These are phyloP conservation scores for Neocrepidodera transversa DNA, from an alignment of 2,888 invertebrate species.

Conservation along the genomic window DNA sequence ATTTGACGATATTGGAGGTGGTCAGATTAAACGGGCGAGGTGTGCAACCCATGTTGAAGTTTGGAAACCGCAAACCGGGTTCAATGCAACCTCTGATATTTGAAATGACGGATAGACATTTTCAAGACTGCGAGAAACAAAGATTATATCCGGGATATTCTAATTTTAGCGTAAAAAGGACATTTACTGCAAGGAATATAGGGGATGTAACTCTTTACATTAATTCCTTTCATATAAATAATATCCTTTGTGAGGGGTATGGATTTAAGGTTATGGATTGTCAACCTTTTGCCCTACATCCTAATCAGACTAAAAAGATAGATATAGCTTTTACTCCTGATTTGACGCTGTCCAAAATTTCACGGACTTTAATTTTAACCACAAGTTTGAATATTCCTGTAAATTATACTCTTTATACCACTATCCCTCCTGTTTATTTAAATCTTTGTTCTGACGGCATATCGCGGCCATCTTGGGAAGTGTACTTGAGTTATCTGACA, in stretches of 20 bases:
- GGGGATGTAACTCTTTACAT: slow-evolving; percentile 87
- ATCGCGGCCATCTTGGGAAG: slow-evolving; percentile 80
- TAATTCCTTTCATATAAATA: slow-evolving; percentile 71
- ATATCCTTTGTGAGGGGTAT: slow-evolving; percentile 75
- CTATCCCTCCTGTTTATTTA: slow-evolving; percentile 68
- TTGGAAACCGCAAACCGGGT: slow-evolving; percentile 87
- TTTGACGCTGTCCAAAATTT: slow-evolving; percentile 79
- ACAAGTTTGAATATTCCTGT: slow-evolving; percentile 69
- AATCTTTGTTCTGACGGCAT: slow-evolving; percentile 73
- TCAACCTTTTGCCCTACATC: slow-evolving; percentile 71
- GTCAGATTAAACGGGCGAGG: slow-evolving; percentile 84
- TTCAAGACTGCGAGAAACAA: slow-evolving; percentile 64
- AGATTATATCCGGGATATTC: slow-evolving; percentile 60
- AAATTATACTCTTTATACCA: slow-evolving; percentile 74
- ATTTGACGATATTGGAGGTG: slow-evolving; percentile 89
- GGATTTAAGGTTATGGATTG: slow-evolving; percentile 81
- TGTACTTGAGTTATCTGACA: slow-evolving; percentile 69
- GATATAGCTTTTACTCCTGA: slow-evolving; percentile 90
- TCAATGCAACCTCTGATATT: slow-evolving; percentile 78
- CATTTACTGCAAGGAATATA: slow-evolving; percentile 88
- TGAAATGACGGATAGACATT: slow-evolving; percentile 71
- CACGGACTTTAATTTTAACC: slow-evolving; percentile 67
- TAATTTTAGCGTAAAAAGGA: slow-evolving; percentile 77
- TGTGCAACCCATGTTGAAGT: slow-evolving; percentile 84
- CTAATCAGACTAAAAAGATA: slow-evolving; percentile 77